phyloP scores from a whole-genome alignment of 2,797 vertebrate species.

The Sciaenops ocellatus region DNA sequence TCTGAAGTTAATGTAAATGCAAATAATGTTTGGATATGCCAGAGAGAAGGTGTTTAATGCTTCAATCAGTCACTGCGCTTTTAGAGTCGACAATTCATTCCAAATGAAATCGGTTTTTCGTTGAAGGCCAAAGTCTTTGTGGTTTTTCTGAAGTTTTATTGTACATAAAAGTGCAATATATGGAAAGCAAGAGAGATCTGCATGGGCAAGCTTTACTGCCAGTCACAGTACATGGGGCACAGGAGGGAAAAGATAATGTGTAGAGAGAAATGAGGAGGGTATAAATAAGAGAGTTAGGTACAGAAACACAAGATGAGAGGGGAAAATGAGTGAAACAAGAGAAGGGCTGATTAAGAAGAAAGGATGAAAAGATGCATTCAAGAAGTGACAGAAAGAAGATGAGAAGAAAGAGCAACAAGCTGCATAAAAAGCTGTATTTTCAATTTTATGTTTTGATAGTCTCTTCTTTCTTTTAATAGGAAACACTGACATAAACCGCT shows the following conservation, averaged over 20 bases:
- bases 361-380: no score
- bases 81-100: slow-evolving; percentile 22
- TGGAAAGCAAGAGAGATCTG: neutral
- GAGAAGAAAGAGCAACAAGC: neutral
- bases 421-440: neutral
- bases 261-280: neutral
- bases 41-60: neutral
- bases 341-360: no score
- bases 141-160: neutral
- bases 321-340: neutral
- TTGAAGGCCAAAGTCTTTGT: slow-evolving; percentile 28
- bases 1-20: slow-evolving; percentile 6
- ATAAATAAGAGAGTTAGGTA: neutral
- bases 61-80: slow-evolving; percentile 25
- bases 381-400: neutral
- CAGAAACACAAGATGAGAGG: neutral
- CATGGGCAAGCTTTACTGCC: neutral
- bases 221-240: neutral
- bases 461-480: neutral
- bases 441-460: neutral
- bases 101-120: neutral
- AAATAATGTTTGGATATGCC: slow-evolving; percentile 2
- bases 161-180: neutral
- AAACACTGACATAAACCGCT: neutral
- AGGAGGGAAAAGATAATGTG: neutral